These are phyloP conservation scores for Dorcus hopei DNA, from an alignment of 2,888 invertebrate genomes.

Conservation along the genomic window DNA sequence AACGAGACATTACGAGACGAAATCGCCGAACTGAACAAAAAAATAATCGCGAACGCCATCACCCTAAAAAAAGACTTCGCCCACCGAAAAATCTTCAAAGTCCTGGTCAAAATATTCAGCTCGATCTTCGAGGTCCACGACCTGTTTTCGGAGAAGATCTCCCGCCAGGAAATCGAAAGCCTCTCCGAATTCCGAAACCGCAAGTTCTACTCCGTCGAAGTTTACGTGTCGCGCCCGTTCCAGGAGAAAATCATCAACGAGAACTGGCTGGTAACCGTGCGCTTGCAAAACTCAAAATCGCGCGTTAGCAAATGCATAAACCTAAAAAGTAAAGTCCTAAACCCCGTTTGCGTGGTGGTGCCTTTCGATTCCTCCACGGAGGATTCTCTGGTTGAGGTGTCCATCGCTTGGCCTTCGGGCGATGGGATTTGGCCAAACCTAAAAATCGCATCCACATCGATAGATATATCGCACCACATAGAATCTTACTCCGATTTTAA, in stretches of 20 bases:
- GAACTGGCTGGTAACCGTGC: conserved; percentile 34
- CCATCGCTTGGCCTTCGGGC: conserved; percentile 28
- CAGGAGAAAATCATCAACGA: conserved; percentile 31
- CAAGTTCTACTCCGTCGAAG: conserved; percentile 40
- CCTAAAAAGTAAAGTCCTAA: conserved; percentile 22
- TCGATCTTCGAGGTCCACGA: conserved; percentile 33
- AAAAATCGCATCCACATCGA: conserved; percentile 29
- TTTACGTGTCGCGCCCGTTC: conserved; percentile 36
- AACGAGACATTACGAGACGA: conserved; percentile 29
- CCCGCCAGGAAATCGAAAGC: conserved; percentile 20
- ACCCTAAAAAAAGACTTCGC: conserved; percentile 22
- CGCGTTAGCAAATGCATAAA: conserved; percentile 24
- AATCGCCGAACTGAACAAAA: conserved; percentile 32
- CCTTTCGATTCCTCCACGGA: conserved; percentile 31
- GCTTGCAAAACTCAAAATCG: conserved; percentile 21
- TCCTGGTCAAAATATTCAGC: conserved; percentile 39
- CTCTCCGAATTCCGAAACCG: conserved; percentile 21
- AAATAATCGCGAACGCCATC: conserved; percentile 31
- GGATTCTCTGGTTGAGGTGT: conserved; percentile 28
- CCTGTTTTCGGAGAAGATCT: conserved; percentile 32
- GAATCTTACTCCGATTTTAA: conserved; percentile 12
- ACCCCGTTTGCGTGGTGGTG: conserved; percentile 31
- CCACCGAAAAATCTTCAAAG: conserved; percentile 32
- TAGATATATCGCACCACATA: conserved; percentile 42
- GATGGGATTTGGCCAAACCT: conserved; percentile 26